Conservation (phyloP, 2,797 vertebrate genomes). For the Halcyon smyrnensis region DNA sequence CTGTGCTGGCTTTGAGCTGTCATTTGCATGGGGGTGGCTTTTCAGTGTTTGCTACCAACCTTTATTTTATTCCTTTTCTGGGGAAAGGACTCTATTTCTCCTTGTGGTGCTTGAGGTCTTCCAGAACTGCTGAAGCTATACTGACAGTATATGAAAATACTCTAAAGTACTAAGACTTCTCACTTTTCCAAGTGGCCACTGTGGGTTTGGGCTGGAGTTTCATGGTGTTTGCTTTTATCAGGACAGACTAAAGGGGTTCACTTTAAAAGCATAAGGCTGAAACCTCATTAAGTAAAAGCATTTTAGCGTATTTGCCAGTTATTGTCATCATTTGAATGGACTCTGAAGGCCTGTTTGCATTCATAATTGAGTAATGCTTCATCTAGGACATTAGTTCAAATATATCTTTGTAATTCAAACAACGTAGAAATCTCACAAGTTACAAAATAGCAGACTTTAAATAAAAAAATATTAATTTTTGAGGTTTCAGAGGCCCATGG, state of each 20-base stretch:
- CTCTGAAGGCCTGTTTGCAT: conserved; percentile 29
- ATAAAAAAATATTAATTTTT: background rate
- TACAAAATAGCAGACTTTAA: background rate
- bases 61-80: background rate
- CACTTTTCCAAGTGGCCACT: background rate
- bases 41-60: background rate
- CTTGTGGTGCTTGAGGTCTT: background rate
- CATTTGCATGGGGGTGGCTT: background rate
- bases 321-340: background rate
- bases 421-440: background rate
- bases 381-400: conserved; percentile 33
- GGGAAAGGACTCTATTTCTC: background rate
- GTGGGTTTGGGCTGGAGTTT: background rate
- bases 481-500: background rate
- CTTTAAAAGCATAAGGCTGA: background rate
- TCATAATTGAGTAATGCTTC: conserved; percentile 25
- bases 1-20: background rate
- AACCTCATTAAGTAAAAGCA: conserved; percentile 2
- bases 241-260: background rate
- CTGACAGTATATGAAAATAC: background rate
- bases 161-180: background rate
- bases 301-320: conserved; percentile 11
- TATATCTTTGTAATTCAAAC: background rate
- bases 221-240: background rate
- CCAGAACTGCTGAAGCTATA: background rate